Conservation (phyloP, 2,888 invertebrate species). For the Plusia festucae region DNA sequence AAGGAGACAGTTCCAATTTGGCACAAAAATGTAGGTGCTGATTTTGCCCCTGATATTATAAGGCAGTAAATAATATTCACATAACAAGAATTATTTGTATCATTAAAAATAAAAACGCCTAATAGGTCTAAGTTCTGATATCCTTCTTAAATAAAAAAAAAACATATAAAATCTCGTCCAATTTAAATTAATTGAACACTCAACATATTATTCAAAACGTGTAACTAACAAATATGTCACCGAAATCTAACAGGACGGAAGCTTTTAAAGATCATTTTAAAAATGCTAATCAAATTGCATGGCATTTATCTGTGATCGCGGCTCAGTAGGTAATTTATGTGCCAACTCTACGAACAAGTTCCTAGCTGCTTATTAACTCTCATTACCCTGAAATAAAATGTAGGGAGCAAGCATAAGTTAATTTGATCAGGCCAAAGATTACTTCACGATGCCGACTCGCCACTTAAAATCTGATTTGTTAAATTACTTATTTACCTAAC, state of each 20-base stretch:
- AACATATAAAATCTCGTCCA: slow-evolving; percentile 12
- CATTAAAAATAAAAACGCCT: slow-evolving; percentile 1
- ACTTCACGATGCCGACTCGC: slow-evolving; percentile 60
- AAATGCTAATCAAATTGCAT: slow-evolving; percentile 35
- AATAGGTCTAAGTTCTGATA: background rate
- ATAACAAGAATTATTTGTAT: too few species aligned
- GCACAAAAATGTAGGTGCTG: background rate
- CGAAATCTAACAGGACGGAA: slow-evolving; percentile 36
- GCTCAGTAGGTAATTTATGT: slow-evolving; percentile 63
- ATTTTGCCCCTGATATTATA: too few species aligned
- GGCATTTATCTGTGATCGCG: slow-evolving; percentile 21
- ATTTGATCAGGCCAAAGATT: slow-evolving; percentile 81
- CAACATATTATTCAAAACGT: slow-evolving; percentile 19
- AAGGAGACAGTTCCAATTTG: background rate
- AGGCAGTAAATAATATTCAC: too few species aligned
- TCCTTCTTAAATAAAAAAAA: slow-evolving; percentile 3
- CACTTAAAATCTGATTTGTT: slow-evolving; percentile 80
- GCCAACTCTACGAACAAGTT: slow-evolving; percentile 64
- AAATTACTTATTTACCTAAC: slow-evolving; percentile 80
- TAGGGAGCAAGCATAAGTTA: slow-evolving; percentile 73
- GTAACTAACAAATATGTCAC: slow-evolving; percentile 6
- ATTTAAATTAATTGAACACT: slow-evolving; percentile 36
- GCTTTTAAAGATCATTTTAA: slow-evolving; percentile 21
- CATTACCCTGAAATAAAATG: slow-evolving; percentile 80
- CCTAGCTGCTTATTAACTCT: slow-evolving; percentile 74